Evolutionary conservation across 2,113 vertebrate genomes (phyloP).

Genomic region (Prochilodus magdalenae): DNA sequence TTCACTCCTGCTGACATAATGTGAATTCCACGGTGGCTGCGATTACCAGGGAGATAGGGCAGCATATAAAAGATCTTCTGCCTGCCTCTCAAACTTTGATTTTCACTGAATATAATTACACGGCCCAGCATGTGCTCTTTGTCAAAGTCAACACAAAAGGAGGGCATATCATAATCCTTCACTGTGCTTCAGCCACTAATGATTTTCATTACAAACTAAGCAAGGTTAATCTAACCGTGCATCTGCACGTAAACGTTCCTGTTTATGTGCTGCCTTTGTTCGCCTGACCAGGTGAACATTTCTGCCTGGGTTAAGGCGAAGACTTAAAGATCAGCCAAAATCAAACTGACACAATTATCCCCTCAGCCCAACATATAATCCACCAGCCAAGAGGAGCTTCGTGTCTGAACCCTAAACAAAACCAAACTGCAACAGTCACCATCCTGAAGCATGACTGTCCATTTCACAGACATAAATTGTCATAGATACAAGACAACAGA

Average conservation of each 20-base stretch:
- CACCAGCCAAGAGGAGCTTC: not conserved
- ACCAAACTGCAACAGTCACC: not conserved
- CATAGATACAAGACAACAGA: too few species aligned
- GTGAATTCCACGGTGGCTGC: constrained; percentile 46
- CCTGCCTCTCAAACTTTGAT: constrained; percentile 55
- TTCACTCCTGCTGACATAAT: constrained; percentile 52
- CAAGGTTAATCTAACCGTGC: not conserved
- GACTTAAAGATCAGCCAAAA: not conserved
- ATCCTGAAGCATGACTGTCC: not conserved
- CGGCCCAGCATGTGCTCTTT: constrained; percentile 45
- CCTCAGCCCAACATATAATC: not conserved
- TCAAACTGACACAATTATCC: not conserved
- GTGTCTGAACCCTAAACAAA: not conserved
- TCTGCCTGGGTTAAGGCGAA: not conserved
- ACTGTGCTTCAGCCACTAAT: constrained; percentile 27
- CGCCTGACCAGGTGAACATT: not conserved
- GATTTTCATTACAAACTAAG: constrained; percentile 35
- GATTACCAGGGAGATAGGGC: constrained; percentile 45
- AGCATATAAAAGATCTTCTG: constrained; percentile 49
- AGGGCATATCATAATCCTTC: constrained; percentile 35
- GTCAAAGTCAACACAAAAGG: constrained; percentile 49
- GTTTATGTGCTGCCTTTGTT: not conserved
- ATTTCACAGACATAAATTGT: too few species aligned
- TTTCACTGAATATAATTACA: constrained; percentile 56
- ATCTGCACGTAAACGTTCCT: not conserved